Evolutionary conservation across 1,140 invertebrate species (phyloP).

Genomic region (Drosophila sulfurigaster): DNA sequence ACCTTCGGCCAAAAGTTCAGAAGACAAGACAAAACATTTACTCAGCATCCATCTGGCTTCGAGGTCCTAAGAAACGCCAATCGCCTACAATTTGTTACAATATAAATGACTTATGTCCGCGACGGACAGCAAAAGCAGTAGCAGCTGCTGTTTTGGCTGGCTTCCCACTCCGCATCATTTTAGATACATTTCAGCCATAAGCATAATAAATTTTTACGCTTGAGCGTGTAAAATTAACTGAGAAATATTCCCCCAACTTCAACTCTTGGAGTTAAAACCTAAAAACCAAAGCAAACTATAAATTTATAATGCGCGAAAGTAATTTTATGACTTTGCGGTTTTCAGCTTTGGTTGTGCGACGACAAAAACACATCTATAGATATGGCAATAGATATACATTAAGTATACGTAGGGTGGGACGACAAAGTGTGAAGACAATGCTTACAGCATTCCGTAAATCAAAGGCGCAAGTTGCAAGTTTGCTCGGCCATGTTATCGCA

Average conservation of each 20-base stretch:
- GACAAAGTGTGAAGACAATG: conserved; percentile 63
- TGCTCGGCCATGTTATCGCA: conserved; percentile 70
- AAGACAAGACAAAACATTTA: conserved; percentile 70
- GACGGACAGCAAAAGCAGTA: conserved; percentile 58
- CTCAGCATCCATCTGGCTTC: conserved; percentile 60
- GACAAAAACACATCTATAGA: conserved; percentile 27
- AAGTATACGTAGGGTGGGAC: conserved; percentile 15
- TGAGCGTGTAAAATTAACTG: conserved; percentile 57
- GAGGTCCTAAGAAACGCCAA: conserved; percentile 65
- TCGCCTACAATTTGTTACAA: conserved; percentile 82
- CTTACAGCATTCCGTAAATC: conserved; percentile 67
- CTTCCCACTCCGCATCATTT: conserved; percentile 15
- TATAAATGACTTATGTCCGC: conserved; percentile 83
- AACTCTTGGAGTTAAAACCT: conserved; percentile 9
- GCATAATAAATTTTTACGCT: conserved; percentile 84
- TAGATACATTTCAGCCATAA: conserved; percentile 61
- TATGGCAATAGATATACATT: conserved; percentile 32
- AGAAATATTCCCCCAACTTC: background rate
- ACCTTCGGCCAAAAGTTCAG: conserved; percentile 67
- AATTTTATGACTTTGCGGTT: conserved; percentile 85
- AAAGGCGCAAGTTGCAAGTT: conserved; percentile 64
- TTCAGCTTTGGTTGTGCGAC: conserved; percentile 66
- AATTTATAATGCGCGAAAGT: conserved; percentile 85
- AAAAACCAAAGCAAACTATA: conserved; percentile 74
- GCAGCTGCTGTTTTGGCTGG: conserved; percentile 45